A percentile compares a stretch with the other conserved stretches of the same genome.
Evolutionary conservation across 2,888 invertebrate genomes (phyloP).

Genomic region (Acanthacorydalis orientalis): DNA sequence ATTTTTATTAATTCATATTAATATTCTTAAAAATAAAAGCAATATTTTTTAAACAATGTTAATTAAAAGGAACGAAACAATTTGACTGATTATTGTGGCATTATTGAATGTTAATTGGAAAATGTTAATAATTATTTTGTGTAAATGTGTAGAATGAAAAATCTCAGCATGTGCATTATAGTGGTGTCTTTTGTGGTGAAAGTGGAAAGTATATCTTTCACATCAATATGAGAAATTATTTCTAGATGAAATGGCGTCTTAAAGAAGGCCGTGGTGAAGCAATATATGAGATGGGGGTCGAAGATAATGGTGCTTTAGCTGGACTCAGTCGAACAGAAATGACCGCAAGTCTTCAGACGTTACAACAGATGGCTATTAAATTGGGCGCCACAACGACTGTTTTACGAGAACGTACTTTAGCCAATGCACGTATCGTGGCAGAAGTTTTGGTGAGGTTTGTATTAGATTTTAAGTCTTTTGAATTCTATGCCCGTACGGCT

Average conservation of each 20-base stretch:
- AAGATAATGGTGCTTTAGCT: constrained; percentile 73
- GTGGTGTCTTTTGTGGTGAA: not conserved
- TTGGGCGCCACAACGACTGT: constrained; percentile 69
- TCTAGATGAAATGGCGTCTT: constrained; percentile 88
- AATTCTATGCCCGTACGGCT: no score
- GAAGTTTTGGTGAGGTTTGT: constrained; percentile 83
- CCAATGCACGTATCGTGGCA: constrained; percentile 47
- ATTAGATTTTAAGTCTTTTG: constrained; percentile 12
- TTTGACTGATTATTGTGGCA: no score
- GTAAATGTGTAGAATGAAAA: not conserved
- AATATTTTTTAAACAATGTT: no score
- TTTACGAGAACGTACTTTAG: constrained; percentile 44
- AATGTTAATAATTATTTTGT: no score
- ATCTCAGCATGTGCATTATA: not conserved
- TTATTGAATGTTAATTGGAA: no score
- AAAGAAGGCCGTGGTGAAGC: constrained; percentile 93
- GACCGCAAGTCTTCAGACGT: constrained; percentile 68
- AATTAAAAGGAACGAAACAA: no score
- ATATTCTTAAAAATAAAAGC: not conserved
- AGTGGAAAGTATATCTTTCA: not conserved
- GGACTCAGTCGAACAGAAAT: constrained; percentile 75
- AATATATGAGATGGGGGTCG: constrained; percentile 92
- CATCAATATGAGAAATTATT: not conserved
- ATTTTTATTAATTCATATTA: not conserved
- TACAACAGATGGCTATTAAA: constrained; percentile 76